Base-by-base conservation (phyloP, 2,888 invertebrate species). In the Belgica antarctica region DNA sequence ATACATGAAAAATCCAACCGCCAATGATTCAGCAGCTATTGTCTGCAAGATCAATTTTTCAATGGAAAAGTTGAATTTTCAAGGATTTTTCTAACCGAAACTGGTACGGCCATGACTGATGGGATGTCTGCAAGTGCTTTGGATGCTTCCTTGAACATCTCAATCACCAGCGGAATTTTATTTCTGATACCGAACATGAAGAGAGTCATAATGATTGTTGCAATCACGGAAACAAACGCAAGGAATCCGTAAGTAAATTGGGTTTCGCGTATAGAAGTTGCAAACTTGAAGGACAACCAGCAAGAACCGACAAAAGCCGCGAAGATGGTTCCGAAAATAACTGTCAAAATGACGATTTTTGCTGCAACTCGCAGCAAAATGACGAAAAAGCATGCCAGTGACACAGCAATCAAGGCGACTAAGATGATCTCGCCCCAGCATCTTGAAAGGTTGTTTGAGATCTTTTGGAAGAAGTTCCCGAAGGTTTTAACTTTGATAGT, bases 141-240 rank as follows among this genome's bases (percentile, higher is more conserved):
- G 65, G 87, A 87, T 24, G 87, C 84, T 78, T 88, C 88, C 73
- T 82, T 82, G 75, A 88, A 87, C 25, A 88, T 78, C 72, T 84
- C 83, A 24, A 86, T 82, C 0, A 87, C 87, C 70, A 88, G 78
- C 71, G 82, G 78, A 66, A 88, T 85, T 71, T 86, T 80, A 74
- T 85, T 86, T 71, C 87, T 78, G 82, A 88, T 82, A 0, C 84
- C 84, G 28, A 86, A 74, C 27, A 87, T 80, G 1, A 87, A 77
- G 17, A 86, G 75, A 59, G 85, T 73, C 12, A 85, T 80, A 12
- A 85, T 73, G 1, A 81, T 82, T 46, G 87, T 85, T 1, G 85
- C 80, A 27, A 86, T 77, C 4, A 87, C 83, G 61, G 86, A 82
- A 10, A 83, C 74, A 70, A 88, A 85, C 2, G 88, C 85, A 72